Evolutionary conservation across 2,888 invertebrate genomes (phyloP).

Genomic region (Octonoba sinensis): DNA sequence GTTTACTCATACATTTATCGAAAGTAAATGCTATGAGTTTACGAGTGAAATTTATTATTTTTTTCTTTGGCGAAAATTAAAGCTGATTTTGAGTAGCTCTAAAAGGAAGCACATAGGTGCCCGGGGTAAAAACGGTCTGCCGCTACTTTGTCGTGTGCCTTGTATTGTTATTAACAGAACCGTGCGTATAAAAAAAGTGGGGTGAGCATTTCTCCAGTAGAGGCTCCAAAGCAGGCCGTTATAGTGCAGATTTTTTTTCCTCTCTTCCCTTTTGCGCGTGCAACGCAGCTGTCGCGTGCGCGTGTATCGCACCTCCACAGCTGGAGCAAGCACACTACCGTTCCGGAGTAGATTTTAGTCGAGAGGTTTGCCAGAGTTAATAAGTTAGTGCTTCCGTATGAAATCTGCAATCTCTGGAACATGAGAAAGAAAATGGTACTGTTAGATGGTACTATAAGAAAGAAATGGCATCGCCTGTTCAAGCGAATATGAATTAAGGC

Average conservation of each 20-base stretch:
- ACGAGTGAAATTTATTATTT: no score
- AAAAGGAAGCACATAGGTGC: not conserved
- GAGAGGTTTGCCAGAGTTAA: no score
- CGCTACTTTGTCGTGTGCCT: conserved; percentile 25
- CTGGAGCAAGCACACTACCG: conserved; percentile 27
- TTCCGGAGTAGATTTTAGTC: not conserved
- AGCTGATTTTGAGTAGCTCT: not conserved
- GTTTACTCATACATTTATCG: no score
- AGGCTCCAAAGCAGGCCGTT: conserved; percentile 28
- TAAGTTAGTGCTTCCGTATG: no score
- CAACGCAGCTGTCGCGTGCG: conserved; percentile 43
- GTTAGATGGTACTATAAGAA: no score
- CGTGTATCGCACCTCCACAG: conserved; percentile 27
- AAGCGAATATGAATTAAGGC: no score
- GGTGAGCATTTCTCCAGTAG: not conserved
- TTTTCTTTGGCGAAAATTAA: no score
- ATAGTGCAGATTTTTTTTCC: not conserved
- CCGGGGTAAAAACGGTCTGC: not conserved
- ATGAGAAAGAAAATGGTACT: no score
- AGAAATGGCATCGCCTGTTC: no score
- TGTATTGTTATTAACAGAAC: conserved; percentile 8
- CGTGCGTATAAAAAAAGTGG: conserved; percentile 5
- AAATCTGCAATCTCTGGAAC: no score
- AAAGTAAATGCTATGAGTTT: no score
- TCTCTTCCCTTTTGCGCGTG: not conserved